Base-by-base conservation (phyloP, 2,888 invertebrate species). In the Clivina fossor region DNA sequence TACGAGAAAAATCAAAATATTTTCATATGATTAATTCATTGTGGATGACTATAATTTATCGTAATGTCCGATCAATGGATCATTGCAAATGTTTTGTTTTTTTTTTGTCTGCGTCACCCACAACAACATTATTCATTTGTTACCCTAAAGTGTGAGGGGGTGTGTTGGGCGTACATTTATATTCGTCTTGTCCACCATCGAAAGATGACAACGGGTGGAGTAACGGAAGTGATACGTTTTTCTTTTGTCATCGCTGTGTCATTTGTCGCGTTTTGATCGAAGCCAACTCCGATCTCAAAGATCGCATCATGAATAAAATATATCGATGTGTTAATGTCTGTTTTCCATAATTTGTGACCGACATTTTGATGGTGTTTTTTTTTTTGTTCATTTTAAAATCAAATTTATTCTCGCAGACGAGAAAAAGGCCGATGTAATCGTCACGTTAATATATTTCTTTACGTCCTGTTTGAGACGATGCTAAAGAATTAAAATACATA, bases 301-400 rank as follows among this genome's bases (percentile, higher is more conserved):
- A 33, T 26, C 32, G 28, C 15, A 54, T 54, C 54, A 54, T 54
- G 54, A 54, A 54, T 54, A 54, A 54, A 54, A 54, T 54, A 54
- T 54, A 46, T 46, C 54, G 22, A 54, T 54, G 35, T 54, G 54
- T 53, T 53, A 53, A 53, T 53, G 53, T 43, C 53, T 35, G 44
- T 35, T 54, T 43, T 44, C 24, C 54, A 44, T 46, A 44, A 54
- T 44, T 46, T 46, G 44, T 54, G 46, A 46, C 37, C 44, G 53
- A 46, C 19, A 46, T 54, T 54, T 38, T 19, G 24, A 24, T 54
- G n/a, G n/a, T n/a, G n/a, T n/a, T n/a, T n/a, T n/a, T n/a, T n/a
- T n/a, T n/a, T n/a, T n/a, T n/a, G 18, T 41, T 28, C 26, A 43
- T 54, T 54, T 54, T 37, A 32, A 51, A 33, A 30, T 43, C 19